Evolutionary conservation across 2,797 vertebrate species (phyloP), one percentile per base, ranked within the genome.

Genomic region (Bucorvus abyssinicus): DNA sequence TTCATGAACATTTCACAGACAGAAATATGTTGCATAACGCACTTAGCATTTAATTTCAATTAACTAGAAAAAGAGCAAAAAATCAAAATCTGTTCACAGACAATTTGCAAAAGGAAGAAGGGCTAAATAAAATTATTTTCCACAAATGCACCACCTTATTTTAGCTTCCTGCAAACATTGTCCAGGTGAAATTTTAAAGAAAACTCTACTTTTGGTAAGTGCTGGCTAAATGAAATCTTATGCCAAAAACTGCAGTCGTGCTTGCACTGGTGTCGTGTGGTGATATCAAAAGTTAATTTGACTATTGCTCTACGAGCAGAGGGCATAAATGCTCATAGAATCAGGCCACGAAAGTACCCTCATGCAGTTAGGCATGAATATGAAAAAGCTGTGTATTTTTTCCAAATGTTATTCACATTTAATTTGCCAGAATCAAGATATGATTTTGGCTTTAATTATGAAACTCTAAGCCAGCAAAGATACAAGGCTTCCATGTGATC

Each of bases 51-150:
- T 89, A 95, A 96, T 95, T 96, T 96, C 93, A 97, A 96, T 95
- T 95, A 96, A 91, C 94, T 84, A 94, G 86, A 84, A 97, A 97
- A 97, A 96, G 95, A 96, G 96, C 96, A 97, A 96, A 40, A 96
- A 96, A 90, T 96, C 84, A 92, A 97, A 97, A 96, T 96, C 96
- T 97, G 96, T 95, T 96, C 96, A 80, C 84, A 96, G 94, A 96
- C 93, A 94, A 96, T 96, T 96, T 89, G 91, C 55, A 92, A 91
- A 95, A 94, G 22, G 87, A 86, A 93, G 44, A 85, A 50, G 82
- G 60, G 61, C 69, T 76, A 89, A 83, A 84, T 78, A 89, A 93
- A 94, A 93, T 89, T 40, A 55, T 68, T 95, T 92, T 71, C 40
- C 38, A 38, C 12, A 59, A 90, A 85, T 29, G 13, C 4, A 80